Percentiles rank a stretch among this genome's conserved stretches.
These are phyloP conservation scores for Nothoprocta pentlandii DNA, from an alignment of 2,113 vertebrate species.

Conservation along the genomic window DNA sequence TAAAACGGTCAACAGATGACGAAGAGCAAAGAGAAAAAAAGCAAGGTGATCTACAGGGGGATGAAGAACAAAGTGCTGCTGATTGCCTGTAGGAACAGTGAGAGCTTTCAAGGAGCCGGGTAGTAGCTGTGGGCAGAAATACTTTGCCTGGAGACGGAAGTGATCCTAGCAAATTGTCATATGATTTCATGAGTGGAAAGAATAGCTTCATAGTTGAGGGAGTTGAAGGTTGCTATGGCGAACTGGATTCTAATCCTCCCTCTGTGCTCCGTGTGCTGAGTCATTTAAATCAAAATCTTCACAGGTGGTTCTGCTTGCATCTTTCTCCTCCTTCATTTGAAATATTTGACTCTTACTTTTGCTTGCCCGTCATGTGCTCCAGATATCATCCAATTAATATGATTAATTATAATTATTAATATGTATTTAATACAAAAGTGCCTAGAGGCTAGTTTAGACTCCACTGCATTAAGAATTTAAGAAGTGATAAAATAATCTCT, in stretches of 20 bases:
- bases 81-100: neutral
- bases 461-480: neutral
- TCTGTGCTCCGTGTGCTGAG: neutral
- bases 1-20: neutral
- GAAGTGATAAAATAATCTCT: neutral
- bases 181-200: neutral
- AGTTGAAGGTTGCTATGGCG: constrained; percentile 37
- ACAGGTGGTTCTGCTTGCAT: neutral
- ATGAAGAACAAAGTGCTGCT: neutral
- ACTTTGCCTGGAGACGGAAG: neutral
- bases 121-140: neutral
- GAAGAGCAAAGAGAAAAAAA: neutral
- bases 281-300: constrained; percentile 10
- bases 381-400: neutral
- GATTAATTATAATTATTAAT: constrained; percentile 7
- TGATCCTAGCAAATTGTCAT: neutral
- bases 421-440: constrained; percentile 20
- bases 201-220: neutral
- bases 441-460: neutral
- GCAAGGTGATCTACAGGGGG: accelerated
- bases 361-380: neutral
- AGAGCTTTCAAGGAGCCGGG: neutral
- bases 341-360: constrained; percentile 22
- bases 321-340: neutral
- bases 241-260: neutral